Percentiles rank a stretch among this genome's conserved stretches.
phyloP scores from a whole-genome alignment of 2,113 vertebrate genomes.

The Formicarius rufipectus region DNA sequence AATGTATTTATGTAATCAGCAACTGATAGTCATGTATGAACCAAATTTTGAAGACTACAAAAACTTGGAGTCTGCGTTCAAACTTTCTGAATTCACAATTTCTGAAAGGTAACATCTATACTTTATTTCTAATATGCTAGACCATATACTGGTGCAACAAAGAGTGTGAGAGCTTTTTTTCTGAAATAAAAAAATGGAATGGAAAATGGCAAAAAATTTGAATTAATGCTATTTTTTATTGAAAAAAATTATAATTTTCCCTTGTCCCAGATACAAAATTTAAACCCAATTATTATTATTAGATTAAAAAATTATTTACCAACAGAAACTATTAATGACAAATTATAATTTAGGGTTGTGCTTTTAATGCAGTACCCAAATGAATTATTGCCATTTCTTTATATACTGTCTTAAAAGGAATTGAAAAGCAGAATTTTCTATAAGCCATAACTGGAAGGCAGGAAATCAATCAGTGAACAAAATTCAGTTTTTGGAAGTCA shows the following conservation, averaged over 20 bases:
- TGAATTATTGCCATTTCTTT: background rate
- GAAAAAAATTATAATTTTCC: background rate
- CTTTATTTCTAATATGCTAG: background rate
- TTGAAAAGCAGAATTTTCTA: background rate
- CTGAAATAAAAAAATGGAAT: background rate
- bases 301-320: background rate
- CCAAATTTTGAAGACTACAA: background rate
- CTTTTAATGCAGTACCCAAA: background rate
- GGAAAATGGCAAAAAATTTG: background rate
- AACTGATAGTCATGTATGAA: background rate
- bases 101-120: background rate
- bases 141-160: background rate
- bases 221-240: background rate
- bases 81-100: background rate
- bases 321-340: background rate
- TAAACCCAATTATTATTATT: background rate
- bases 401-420: background rate
- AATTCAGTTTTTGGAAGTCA: background rate
- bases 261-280: background rate
- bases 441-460: background rate
- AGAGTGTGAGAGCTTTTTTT: background rate
- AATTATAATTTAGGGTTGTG: background rate
- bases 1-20: background rate
- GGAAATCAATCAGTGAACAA: background rate
- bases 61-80: background rate